Conservation (phyloP, 2,797 vertebrate species). For the Pteronotus mesoamericanus region DNA sequence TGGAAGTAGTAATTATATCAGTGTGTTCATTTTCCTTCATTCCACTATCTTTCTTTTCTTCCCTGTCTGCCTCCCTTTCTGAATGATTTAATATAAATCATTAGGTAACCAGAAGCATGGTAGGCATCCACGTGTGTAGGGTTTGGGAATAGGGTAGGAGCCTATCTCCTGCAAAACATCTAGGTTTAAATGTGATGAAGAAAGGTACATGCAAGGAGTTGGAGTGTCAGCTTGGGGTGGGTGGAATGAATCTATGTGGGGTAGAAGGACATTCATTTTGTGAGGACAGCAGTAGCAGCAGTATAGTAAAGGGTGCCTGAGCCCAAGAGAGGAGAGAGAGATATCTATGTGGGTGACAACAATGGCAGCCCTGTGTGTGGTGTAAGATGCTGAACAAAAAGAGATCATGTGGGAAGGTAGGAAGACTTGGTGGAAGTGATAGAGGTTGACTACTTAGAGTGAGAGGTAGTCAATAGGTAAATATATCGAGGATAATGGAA, state of each 20-base stretch:
- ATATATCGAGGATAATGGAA: neutral
- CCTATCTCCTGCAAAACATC: neutral
- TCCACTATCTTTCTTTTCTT: neutral
- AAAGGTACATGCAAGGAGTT: neutral
- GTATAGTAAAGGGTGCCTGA: neutral
- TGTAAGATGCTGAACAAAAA: neutral
- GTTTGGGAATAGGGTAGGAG: neutral
- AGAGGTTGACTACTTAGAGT: neutral
- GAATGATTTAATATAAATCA: neutral
- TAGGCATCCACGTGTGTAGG: neutral
- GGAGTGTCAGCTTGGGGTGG: neutral
- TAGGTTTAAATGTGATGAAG: neutral
- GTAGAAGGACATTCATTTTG: neutral
- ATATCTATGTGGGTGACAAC: neutral
- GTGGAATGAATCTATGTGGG: neutral
- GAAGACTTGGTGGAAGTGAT: neutral
- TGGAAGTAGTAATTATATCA: neutral
- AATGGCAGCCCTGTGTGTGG: neutral
- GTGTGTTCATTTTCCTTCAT: neutral
- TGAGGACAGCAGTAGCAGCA: neutral
- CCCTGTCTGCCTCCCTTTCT: neutral
- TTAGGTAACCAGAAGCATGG: neutral
- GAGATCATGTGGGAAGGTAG: neutral
- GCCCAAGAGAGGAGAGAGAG: neutral
- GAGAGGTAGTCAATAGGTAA: neutral